These are phyloP conservation scores for Monopterus albus DNA, from an alignment of 2,113 vertebrate species.

Conservation along the genomic window DNA sequence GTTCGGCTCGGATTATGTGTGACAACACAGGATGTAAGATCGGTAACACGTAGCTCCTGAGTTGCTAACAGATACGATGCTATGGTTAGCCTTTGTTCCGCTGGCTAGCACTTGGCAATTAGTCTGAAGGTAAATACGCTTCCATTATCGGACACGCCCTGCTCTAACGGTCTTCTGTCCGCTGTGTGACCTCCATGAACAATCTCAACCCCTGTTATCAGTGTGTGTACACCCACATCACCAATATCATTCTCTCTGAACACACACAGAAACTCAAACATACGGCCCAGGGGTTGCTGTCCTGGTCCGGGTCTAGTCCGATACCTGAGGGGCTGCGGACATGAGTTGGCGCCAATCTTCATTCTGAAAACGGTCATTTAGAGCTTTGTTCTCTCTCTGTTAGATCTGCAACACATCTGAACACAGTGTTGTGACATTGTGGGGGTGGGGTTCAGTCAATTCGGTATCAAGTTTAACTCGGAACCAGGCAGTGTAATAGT, in stretches of 20 bases:
- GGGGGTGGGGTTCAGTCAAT: too few species aligned
- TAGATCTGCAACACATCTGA: background rate
- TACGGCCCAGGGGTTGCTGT: background rate
- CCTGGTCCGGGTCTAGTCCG: background rate
- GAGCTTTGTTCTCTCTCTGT: background rate
- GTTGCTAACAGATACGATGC: constrained; percentile 4
- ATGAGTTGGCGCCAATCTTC: background rate
- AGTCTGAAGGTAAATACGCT: too few species aligned
- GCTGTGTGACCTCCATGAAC: background rate
- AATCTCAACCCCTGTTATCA: background rate
- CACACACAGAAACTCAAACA: background rate
- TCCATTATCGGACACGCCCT: constrained; percentile 54
- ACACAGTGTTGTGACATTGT: too few species aligned
- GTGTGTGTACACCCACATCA: background rate
- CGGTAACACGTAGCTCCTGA: background rate
- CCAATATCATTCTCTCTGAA: too few species aligned
- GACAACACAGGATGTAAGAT: too few species aligned
- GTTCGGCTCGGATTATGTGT: background rate
- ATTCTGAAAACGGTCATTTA: background rate
- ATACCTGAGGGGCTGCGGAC: background rate
- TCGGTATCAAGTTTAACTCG: background rate
- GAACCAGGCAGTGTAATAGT: too few species aligned
- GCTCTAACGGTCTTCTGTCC: background rate
- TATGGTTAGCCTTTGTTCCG: background rate
- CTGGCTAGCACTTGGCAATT: constrained; percentile 19